Evolutionary conservation across 1,140 invertebrate genomes (phyloP).

Genomic region (Eupeodes corollae): DNA sequence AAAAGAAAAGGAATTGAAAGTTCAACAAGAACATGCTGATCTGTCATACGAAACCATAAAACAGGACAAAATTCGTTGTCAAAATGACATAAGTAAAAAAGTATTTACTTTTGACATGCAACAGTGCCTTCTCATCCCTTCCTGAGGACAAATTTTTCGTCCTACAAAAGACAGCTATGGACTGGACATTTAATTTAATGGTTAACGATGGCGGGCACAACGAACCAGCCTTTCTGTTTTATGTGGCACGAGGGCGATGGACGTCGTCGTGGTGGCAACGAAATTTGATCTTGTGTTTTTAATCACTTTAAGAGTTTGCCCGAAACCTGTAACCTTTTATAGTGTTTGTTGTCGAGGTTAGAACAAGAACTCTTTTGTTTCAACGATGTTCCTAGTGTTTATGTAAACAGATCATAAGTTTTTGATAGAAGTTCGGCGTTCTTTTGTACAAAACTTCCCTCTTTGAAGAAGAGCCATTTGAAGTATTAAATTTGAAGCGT

Average conservation of each 20-base stretch:
- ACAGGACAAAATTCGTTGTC: slow-evolving; percentile 4
- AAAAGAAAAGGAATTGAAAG: not conserved
- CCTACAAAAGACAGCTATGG: slow-evolving; percentile 33
- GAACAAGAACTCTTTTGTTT: slow-evolving; percentile 26
- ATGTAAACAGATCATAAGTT: slow-evolving; percentile 29
- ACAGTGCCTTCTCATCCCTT: slow-evolving; percentile 29
- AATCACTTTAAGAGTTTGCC: slow-evolving; percentile 13
- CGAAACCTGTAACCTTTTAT: slow-evolving; percentile 21
- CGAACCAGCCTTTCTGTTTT: slow-evolving; percentile 16
- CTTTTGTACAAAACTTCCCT: too few species aligned
- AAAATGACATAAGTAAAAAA: slow-evolving; percentile 18
- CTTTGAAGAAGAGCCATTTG: slow-evolving; percentile 1
- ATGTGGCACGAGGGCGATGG: slow-evolving; percentile 31
- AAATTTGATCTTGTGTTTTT: slow-evolving; percentile 18
- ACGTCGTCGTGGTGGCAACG: slow-evolving; percentile 17
- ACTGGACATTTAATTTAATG: slow-evolving; percentile 35
- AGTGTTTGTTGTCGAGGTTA: slow-evolving; percentile 28
- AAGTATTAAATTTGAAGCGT: slow-evolving; percentile 2
- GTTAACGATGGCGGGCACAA: slow-evolving; percentile 20
- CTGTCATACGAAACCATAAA: slow-evolving; percentile 1
- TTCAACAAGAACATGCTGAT: not conserved
- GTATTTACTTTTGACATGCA: too few species aligned
- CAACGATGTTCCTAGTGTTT: slow-evolving; percentile 15
- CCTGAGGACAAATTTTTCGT: slow-evolving; percentile 19
- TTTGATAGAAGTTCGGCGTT: slow-evolving; percentile 9